Conservation (phyloP, 2,113 vertebrate species). For the Sturnira hondurensis region DNA sequence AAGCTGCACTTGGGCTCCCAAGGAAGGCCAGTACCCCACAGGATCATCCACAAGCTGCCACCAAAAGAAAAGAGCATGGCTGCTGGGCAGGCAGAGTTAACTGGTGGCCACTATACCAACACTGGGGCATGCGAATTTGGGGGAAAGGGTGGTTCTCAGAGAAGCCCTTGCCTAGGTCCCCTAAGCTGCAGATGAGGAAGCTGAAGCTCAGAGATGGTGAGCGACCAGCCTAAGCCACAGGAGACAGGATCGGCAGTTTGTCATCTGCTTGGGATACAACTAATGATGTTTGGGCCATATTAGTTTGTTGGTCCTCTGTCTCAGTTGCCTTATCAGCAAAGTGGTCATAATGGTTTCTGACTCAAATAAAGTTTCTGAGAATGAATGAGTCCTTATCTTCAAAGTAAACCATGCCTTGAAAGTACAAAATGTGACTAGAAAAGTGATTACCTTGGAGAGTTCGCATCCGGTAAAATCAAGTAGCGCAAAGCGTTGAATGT, state of each 20-base stretch:
- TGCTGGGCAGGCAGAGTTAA: neutral
- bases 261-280: neutral
- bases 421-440: constrained; percentile 46
- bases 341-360: constrained; percentile 37
- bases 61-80: neutral
- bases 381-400: constrained; percentile 52
- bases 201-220: neutral
- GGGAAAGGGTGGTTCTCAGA: neutral
- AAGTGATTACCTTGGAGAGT: neutral
- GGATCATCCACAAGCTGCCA: neutral
- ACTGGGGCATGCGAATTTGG: neutral
- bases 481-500: neutral
- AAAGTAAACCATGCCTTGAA: constrained; percentile 18
- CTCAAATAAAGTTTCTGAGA: constrained; percentile 56
- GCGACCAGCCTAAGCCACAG: neutral
- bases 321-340: constrained; percentile 59
- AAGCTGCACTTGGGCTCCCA: neutral
- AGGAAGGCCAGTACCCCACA: neutral
- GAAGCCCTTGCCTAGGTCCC: neutral
- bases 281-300: neutral
- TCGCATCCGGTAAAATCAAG: constrained; percentile 31
- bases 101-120: neutral
- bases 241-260: neutral
- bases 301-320: neutral
- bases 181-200: neutral